Evolutionary conservation across 2,888 invertebrate genomes (phyloP).

Genomic region (Prenolepis imparis): DNA sequence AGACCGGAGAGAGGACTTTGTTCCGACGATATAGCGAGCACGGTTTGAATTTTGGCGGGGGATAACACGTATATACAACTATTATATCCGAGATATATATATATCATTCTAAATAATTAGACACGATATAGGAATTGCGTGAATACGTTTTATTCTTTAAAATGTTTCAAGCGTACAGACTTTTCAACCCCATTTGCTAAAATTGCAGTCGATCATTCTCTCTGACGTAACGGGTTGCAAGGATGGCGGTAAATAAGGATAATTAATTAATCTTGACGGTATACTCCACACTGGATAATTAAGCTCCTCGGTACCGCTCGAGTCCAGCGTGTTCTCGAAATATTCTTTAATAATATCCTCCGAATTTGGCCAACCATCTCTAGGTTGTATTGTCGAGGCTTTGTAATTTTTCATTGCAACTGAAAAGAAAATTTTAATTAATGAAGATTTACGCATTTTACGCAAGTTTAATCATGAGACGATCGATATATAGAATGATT

Average conservation of each 20-base stretch:
- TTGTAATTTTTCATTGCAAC: slow-evolving; percentile 82
- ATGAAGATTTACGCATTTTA: not conserved
- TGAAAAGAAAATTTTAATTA: slow-evolving; percentile 74
- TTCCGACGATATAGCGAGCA: slow-evolving; percentile 64
- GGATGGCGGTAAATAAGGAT: slow-evolving; percentile 89
- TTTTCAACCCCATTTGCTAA: slow-evolving; percentile 88
- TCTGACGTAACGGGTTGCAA: slow-evolving; percentile 88
- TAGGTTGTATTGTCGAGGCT: slow-evolving; percentile 67
- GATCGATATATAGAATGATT: slow-evolving; percentile 58
- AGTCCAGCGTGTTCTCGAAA: slow-evolving; percentile 80
- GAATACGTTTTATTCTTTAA: not conserved
- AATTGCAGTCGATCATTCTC: slow-evolving; percentile 87
- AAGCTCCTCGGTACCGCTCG: slow-evolving; percentile 85
- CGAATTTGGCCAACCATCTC: slow-evolving; percentile 78
- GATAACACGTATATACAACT: not conserved
- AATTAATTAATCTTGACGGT: slow-evolving; percentile 86
- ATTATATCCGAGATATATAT: not conserved
- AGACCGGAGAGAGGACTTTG: slow-evolving; percentile 76
- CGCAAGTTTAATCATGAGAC: not conserved
- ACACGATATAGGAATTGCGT: not conserved
- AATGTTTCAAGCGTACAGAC: not conserved
- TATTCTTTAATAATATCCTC: slow-evolving; percentile 78
- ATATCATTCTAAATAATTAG: not conserved
- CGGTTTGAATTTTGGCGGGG: slow-evolving; percentile 39
- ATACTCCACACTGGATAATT: slow-evolving; percentile 88